Evolutionary conservation across 2,113 vertebrate genomes (phyloP).

Genomic region (Sphaerodactylus townsendi): DNA sequence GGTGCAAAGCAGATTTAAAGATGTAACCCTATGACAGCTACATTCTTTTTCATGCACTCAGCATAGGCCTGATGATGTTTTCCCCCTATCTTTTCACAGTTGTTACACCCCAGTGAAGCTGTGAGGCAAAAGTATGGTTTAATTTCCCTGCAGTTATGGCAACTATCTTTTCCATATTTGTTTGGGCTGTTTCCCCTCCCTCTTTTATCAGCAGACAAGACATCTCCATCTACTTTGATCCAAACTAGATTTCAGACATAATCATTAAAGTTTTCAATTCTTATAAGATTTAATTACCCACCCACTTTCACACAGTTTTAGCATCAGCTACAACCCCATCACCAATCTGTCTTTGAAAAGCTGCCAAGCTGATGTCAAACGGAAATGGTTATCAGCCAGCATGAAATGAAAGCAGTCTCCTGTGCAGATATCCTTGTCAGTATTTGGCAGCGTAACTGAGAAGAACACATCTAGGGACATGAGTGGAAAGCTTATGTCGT

Average conservation of each 20-base stretch:
- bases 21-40: too few species aligned
- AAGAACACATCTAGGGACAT: slow-evolving; percentile 6
- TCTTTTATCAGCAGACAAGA: background rate
- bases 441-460: slow-evolving; percentile 10
- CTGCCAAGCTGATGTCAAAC: slow-evolving; percentile 29
- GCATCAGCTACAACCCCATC: slow-evolving; percentile 20
- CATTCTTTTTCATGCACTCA: background rate
- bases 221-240: slow-evolving; percentile 13
- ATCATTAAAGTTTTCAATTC: slow-evolving; percentile 25
- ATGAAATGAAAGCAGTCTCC: slow-evolving; percentile 29
- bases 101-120: background rate
- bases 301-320: slow-evolving; percentile 22
- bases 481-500: slow-evolving; percentile 20
- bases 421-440: slow-evolving; percentile 21
- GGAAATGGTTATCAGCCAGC: slow-evolving; percentile 29
- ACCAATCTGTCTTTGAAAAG: slow-evolving; percentile 25
- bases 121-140: background rate
- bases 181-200: background rate
- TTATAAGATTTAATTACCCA: slow-evolving; percentile 28
- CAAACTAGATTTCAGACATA: slow-evolving; percentile 11
- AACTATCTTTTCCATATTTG: background rate
- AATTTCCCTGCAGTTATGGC: background rate
- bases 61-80: background rate
- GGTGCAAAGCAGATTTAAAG: too few species aligned
- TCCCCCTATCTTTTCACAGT: background rate